Percentiles rank a stretch among this genome's conserved stretches.
These are phyloP conservation scores for Neotoxoptera formosana DNA, from an alignment of 1,140 invertebrate species.

Conservation along the genomic window DNA sequence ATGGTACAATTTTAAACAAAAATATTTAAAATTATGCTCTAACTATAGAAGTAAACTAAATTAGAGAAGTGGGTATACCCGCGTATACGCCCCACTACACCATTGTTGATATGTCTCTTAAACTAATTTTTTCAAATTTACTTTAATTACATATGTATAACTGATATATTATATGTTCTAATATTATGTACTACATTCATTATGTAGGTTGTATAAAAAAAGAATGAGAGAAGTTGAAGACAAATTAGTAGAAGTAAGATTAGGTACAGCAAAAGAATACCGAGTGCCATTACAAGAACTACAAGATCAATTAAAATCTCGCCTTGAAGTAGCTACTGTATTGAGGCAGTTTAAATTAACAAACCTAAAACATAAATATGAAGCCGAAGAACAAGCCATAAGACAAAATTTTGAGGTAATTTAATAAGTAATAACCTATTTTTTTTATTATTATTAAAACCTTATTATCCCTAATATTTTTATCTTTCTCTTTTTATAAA, in stretches of 20 bases:
- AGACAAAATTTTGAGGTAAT: slow-evolving; percentile 81
- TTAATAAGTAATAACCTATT: not conserved
- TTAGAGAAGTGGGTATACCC: too few relatives aligned
- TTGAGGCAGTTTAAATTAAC: slow-evolving; percentile 77
- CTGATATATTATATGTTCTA: not conserved
- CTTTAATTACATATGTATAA: too few relatives aligned
- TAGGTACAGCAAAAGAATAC: slow-evolving; percentile 87
- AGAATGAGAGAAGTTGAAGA: slow-evolving; percentile 82
- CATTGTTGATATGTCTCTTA: too few relatives aligned
- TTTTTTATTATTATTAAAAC: not conserved
- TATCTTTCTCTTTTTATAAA: not conserved
- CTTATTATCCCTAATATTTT: not conserved
- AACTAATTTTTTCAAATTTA: too few relatives aligned
- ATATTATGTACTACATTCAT: not conserved
- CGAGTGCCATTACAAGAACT: slow-evolving; percentile 83
- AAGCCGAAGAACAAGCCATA: slow-evolving; percentile 87
- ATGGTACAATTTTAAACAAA: too few relatives aligned
- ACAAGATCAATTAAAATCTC: slow-evolving; percentile 84
- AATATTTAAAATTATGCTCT: not conserved
- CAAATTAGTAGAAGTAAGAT: slow-evolving; percentile 84
- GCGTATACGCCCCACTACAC: too few relatives aligned
- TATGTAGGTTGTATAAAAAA: slow-evolving; percentile 76
- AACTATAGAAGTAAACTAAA: not conserved
- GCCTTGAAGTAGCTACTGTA: slow-evolving; percentile 90
- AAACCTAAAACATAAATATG: slow-evolving; percentile 87